Evolutionary conservation across 1,140 invertebrate genomes (phyloP).

Genomic region (Drosophila oshimai): DNA sequence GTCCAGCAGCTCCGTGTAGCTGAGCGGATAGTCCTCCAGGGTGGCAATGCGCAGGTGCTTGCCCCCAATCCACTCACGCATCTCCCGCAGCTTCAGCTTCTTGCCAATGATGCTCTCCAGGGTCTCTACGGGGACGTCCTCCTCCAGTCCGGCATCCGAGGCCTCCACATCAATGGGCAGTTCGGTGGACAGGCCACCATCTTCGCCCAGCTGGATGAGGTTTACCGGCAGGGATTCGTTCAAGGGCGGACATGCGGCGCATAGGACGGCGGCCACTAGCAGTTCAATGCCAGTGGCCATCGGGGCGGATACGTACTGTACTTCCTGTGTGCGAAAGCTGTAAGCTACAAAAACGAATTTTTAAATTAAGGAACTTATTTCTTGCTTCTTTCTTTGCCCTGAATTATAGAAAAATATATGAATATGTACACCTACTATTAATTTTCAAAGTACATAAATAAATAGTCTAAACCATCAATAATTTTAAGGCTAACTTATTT

Average conservation of each 20-base stretch:
- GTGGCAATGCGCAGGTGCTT: constrained; percentile 72
- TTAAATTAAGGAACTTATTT: too few species aligned
- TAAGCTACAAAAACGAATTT: too few species aligned
- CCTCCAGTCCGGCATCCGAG: constrained; percentile 14
- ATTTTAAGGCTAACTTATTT: too few species aligned
- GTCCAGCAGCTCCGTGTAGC: constrained; percentile 83
- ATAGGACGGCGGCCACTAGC: constrained; percentile 65
- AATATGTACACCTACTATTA: too few species aligned
- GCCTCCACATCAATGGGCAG: constrained; percentile 22
- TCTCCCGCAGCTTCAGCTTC: constrained; percentile 36
- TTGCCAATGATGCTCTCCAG: constrained; percentile 52
- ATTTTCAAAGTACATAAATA: too few species aligned
- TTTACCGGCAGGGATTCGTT: constrained; percentile 43
- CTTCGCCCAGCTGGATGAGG: constrained; percentile 34
- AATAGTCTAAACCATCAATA: too few species aligned
- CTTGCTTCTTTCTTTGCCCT: too few species aligned
- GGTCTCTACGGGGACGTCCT: constrained; percentile 45
- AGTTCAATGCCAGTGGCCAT: constrained; percentile 73
- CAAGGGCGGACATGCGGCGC: constrained; percentile 47
- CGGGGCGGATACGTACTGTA: not conserved
- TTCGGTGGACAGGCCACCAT: constrained; percentile 14
- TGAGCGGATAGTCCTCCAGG: constrained; percentile 86
- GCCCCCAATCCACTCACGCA: constrained; percentile 69
- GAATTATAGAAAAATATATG: too few species aligned
- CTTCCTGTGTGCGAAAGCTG: not conserved